These are phyloP conservation scores for Phrixothrix hirtus DNA, from an alignment of 2,888 invertebrate genomes.

Conservation along the genomic window DNA sequence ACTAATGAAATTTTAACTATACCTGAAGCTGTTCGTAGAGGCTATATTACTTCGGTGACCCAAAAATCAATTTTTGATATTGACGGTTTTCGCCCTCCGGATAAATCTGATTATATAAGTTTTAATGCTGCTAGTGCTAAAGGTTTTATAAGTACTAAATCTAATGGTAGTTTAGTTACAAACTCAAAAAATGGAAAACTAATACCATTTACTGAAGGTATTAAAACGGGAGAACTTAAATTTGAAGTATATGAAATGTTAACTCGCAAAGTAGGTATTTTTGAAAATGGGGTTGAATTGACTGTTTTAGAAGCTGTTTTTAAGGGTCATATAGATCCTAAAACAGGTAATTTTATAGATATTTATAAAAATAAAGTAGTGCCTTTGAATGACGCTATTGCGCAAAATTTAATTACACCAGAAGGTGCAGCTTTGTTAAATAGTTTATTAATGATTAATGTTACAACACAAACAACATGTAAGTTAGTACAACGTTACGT, in stretches of 20 bases:
- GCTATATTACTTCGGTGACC: constrained; percentile 84
- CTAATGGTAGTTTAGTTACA: constrained; percentile 71
- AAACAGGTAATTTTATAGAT: constrained; percentile 83
- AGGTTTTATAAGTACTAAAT: constrained; percentile 75
- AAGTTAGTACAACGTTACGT: constrained; percentile 82
- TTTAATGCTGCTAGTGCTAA: constrained; percentile 80
- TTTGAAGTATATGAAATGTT: constrained; percentile 88
- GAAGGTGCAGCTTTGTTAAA: constrained; percentile 86
- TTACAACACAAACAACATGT: constrained; percentile 85
- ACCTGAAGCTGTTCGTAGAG: constrained; percentile 86
- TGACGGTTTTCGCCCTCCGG: constrained; percentile 84
- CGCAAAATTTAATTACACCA: constrained; percentile 80
- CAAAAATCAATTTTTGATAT: constrained; percentile 91
- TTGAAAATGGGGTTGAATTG: constrained; percentile 74
- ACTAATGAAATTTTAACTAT: constrained; percentile 75
- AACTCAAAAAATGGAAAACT: constrained; percentile 75
- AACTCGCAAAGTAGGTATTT: constrained; percentile 78
- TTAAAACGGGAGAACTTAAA: constrained; percentile 75
- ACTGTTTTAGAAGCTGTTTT: constrained; percentile 88
- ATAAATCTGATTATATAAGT: constrained; percentile 79
- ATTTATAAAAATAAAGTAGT: constrained; percentile 70
- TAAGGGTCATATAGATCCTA: constrained; percentile 83
- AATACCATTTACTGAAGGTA: constrained; percentile 78
- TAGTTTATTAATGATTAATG: constrained; percentile 83
- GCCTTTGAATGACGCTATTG: constrained; percentile 84